Base-by-base conservation (phyloP, 2,797 vertebrate genomes). In the Chelon auratus region DNA sequence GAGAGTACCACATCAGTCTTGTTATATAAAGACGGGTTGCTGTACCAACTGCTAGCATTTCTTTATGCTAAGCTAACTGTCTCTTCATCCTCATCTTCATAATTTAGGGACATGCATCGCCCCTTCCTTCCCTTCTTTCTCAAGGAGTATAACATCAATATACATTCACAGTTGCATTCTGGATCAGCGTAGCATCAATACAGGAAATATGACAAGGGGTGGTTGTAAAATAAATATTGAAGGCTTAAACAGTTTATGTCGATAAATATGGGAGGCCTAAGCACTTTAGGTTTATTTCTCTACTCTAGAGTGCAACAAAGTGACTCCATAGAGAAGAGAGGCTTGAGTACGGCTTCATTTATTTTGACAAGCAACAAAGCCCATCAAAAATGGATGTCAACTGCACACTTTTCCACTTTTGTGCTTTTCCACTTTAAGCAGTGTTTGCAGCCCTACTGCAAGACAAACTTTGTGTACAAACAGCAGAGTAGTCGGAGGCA, bases 341-440 rank as follows among this genome's bases (percentile, higher is more conserved):
- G 54, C 42, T 56, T 75, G 26, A 75, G 47, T 43, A 64, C 47
- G 53, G 62, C 67, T 77, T 73, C 57, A 67, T 83, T 79, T 74
- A 82, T 77, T 84, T 59, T 79, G 74, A 87, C 83, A 77, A 68
- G 80, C 66, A 86, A 87, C 77, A 84, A 69, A 81, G 56, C 18
- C 75, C 39, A 82, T 86, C 60, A 82, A 87, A 85, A 57, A 77
- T 68, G 69, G 45, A 81, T 69, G 72, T 80, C 72, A 83, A 33
- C 60, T 17, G 14, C 58, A 61, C 20, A 67, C 60, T 66, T 68
- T 75, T 47, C 61, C 22, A 22, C 22, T 22, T 22, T 4, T 30
- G 26, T 75, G 62, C 67, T 74, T 72, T 74, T 40, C 64, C 55
- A 43, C 69, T 74, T 66, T 81, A 50, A 55, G 52, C 64, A 62